Percentiles rank a stretch among this genome's conserved stretches.
Conservation (phyloP, 2,888 invertebrate genomes). For the Lasioglossum villosulum region DNA sequence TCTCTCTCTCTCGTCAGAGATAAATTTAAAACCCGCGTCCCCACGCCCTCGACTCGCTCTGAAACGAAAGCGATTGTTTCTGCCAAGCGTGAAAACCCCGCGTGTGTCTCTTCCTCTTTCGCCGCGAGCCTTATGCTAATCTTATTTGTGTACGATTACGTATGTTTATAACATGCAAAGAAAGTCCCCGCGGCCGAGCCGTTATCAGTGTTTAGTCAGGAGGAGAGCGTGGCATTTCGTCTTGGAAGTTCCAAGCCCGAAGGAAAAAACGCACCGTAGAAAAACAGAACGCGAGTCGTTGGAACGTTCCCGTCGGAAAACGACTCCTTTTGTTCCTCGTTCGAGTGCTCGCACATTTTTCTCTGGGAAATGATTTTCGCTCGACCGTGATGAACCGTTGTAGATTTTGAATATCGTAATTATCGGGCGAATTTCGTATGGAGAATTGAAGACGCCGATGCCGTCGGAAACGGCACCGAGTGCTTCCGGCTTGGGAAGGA, state of each 20-base stretch:
- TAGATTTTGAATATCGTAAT: neutral
- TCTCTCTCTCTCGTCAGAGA: conserved; percentile 33
- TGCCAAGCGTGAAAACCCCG: conserved; percentile 52
- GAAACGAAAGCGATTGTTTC: conserved; percentile 62
- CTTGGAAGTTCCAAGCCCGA: conserved; percentile 68
- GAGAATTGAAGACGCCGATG: neutral
- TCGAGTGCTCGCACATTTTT: neutral
- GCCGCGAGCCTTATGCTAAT: conserved; percentile 82
- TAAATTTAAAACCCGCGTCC: conserved; percentile 64
- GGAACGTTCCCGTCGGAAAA: neutral
- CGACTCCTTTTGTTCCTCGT: neutral
- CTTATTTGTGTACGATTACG: conserved; percentile 85
- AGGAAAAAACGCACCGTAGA: conserved; percentile 60
- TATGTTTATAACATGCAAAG: conserved; percentile 85
- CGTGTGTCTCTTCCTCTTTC: conserved; percentile 54
- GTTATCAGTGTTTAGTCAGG: conserved; percentile 85
- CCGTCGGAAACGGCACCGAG: neutral
- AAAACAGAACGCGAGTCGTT: conserved; percentile 57
- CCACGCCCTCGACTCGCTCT: neutral
- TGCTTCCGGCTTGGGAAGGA: neutral
- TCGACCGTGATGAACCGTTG: neutral
- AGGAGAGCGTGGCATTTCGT: conserved; percentile 76
- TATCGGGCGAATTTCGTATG: neutral
- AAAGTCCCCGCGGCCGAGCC: conserved; percentile 77
- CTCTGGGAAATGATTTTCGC: neutral